Conservation (phyloP, 2,888 invertebrate species). For the Rhagophthalmus giganteus region DNA sequence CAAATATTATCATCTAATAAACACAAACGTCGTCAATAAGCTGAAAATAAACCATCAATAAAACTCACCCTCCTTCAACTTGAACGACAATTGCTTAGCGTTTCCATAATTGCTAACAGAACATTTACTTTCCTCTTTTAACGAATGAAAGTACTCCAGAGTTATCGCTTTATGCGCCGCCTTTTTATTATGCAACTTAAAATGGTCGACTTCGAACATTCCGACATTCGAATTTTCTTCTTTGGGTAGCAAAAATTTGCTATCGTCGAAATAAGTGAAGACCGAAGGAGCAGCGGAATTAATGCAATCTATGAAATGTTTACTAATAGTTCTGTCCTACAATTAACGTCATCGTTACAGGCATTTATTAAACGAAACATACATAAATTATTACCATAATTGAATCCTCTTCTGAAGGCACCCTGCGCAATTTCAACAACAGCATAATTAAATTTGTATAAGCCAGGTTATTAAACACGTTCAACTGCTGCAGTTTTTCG, state of each 20-base stretch:
- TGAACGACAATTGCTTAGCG: too few relatives aligned
- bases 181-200: not conserved
- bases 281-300: not conserved
- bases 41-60: too few relatives aligned
- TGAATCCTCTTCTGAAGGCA: slow-evolving; percentile 21
- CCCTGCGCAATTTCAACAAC: slow-evolving; percentile 31
- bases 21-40: slow-evolving; percentile 1
- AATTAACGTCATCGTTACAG: not conserved
- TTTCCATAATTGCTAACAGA: too few relatives aligned
- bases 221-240: not conserved
- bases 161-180: not conserved
- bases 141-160: not conserved
- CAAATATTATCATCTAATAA: slow-evolving; percentile 40
- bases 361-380: not conserved
- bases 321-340: slow-evolving; percentile 1
- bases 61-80: too few relatives aligned
- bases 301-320: not conserved
- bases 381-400: slow-evolving; percentile 14
- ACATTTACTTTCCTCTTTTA: not conserved
- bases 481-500: slow-evolving; percentile 34
- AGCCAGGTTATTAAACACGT: slow-evolving; percentile 23
- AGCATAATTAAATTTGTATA: slow-evolving; percentile 28
- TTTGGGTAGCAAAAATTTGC: not conserved
- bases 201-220: not conserved
- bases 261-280: not conserved